Base-by-base conservation (phyloP, 2,797 vertebrate genomes). In the Psittacula echo region DNA sequence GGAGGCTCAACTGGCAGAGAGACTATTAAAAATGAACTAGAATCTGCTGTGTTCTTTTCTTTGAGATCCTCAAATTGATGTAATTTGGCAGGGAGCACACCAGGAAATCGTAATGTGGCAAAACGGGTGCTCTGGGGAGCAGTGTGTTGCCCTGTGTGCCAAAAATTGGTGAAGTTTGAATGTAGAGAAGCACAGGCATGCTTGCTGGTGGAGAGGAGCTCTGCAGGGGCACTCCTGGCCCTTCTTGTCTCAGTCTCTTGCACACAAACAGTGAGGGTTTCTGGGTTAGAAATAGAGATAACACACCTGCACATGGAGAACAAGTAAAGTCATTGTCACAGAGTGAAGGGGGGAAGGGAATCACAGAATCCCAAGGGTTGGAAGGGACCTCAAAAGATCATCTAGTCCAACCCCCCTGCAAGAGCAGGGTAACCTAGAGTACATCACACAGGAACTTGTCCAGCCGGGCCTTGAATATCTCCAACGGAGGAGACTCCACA, bases 21-120 rank as follows among this genome's bases (percentile, higher is more conserved):
- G 26, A 18, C 58, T 74, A 70, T 94, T 88, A 93, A 94, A 95
- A 92, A 91, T 75, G 62, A 86, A 58, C 66, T 44, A 61, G 86
- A 94, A 94, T 86, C 58, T 61, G 62, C 20, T 23, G 2, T 48
- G 9, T 27, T 80, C 54, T 74, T 87, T 78, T 26, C 39, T 76
- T 84, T 44, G 5, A 91, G 42, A 51, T 78, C 34, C 58, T 84
- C 26, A 68, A 53, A 85, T 87, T 50, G 67, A 70, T 91, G 86
- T 87, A 54, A 85, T 93, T 92, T 93, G 90, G 18, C 64, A 82
- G 77, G 70, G 71, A 93, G 26, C 51, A 17, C 30, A 18, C 19
- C 47, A 56, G 67, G 70, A 93, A 86, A 48, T 51, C 1, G 4
- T 62, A 47, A 62, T 5, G 0, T 77, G 48, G 84, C 56, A 74